Evolutionary conservation across 2,888 invertebrate species (phyloP).

Genomic region (Hartigia nigra): DNA sequence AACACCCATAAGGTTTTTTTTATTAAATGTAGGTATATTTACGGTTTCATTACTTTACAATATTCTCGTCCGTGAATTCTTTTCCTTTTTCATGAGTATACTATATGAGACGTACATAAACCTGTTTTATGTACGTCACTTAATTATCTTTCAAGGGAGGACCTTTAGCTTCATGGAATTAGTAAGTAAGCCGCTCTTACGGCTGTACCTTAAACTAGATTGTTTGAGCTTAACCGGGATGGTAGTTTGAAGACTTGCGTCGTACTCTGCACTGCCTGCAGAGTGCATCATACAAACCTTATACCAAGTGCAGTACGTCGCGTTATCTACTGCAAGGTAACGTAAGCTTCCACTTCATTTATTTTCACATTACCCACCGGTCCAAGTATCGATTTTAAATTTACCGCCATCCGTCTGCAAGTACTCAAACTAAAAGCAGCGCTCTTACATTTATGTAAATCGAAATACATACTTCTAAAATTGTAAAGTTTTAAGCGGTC

Average conservation of each 20-base stretch:
- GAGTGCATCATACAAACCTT: neutral
- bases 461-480: neutral
- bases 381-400: neutral
- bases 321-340: neutral
- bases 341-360: neutral
- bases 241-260: neutral
- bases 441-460: neutral
- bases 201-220: slow-evolving; percentile 53
- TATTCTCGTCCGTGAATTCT: neutral
- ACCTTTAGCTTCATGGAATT: slow-evolving; percentile 31
- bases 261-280: slow-evolving; percentile 1
- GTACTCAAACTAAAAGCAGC: neutral
- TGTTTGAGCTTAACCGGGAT: slow-evolving; percentile 9
- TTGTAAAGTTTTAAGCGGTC: neutral
- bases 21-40: neutral
- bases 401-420: neutral
- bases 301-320: neutral
- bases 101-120: neutral
- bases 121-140: neutral
- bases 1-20: neutral
- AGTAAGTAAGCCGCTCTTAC: slow-evolving; percentile 56
- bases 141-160: neutral
- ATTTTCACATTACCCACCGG: neutral
- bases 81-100: neutral
- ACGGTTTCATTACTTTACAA: neutral